Evolutionary conservation across 2,888 invertebrate genomes (phyloP).

Genomic region (Xestia xanthographa): DNA sequence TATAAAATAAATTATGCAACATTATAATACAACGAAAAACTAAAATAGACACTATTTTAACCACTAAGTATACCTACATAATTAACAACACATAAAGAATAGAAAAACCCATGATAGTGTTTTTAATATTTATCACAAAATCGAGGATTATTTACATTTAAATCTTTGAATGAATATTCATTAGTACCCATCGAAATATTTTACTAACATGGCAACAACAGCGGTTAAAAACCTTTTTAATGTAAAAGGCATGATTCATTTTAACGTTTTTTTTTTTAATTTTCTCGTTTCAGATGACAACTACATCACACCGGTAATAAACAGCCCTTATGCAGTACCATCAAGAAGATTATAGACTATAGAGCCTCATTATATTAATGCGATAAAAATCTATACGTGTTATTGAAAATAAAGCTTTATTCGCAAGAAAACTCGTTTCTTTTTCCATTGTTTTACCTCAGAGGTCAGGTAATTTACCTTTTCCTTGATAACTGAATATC

Average conservation of each 20-base stretch:
- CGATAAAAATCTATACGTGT: conserved; percentile 28
- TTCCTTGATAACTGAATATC: conserved; percentile 60
- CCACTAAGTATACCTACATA: neutral
- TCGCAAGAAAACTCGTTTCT: conserved; percentile 15
- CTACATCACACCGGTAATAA: conserved; percentile 40
- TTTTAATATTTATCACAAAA: conserved; percentile 11
- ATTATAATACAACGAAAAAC: neutral
- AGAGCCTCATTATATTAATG: conserved; percentile 7
- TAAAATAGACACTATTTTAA: neutral
- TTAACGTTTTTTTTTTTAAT: neutral
- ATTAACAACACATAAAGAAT: conserved; percentile 1
- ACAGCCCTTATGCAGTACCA: conserved; percentile 36
- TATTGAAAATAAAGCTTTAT: conserved; percentile 60
- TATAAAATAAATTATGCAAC: neutral
- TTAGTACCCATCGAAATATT: neutral
- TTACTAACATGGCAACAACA: conserved; percentile 18
- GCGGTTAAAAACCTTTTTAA: neutral
- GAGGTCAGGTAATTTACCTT: conserved; percentile 63
- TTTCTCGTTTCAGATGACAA: conserved; percentile 56
- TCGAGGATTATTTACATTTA: conserved; percentile 13
- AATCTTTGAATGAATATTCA: conserved; percentile 40
- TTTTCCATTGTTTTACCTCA: conserved; percentile 26
- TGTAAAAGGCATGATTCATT: neutral
- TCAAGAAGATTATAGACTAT: conserved; percentile 52
- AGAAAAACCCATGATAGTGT: neutral